A percentile compares a stretch with the other conserved stretches of the same genome.
phyloP scores from a whole-genome alignment of 2,113 vertebrate species.

The Catagonus wagneri region DNA sequence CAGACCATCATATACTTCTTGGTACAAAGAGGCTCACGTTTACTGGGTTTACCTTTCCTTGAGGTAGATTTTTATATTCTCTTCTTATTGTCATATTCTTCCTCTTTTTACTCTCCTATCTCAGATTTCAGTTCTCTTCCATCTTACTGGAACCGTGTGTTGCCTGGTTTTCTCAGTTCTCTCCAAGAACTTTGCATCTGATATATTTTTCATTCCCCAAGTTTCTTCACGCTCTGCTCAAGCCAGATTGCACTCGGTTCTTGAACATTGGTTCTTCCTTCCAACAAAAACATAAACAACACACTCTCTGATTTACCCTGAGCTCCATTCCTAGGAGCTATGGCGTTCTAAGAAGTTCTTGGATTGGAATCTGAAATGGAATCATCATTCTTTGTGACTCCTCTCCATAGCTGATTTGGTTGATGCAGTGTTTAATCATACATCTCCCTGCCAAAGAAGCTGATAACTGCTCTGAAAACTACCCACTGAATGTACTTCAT shows the following conservation, averaged over 20 bases:
- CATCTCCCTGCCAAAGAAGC: slow-evolving; percentile 23
- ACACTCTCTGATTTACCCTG: slow-evolving; percentile 33
- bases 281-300: slow-evolving; percentile 47
- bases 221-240: neutral
- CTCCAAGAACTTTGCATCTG: neutral
- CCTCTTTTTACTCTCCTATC: neutral
- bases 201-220: neutral
- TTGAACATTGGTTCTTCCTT: slow-evolving; percentile 5
- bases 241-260: neutral
- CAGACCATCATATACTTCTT: neutral
- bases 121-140: neutral
- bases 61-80: neutral
- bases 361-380: slow-evolving; percentile 38
- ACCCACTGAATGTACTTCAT: neutral
- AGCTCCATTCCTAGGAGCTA: neutral
- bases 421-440: slow-evolving; percentile 10
- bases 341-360: neutral
- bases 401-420: neutral
- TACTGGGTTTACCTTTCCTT: neutral
- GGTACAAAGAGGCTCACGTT: neutral
- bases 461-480: slow-evolving; percentile 1
- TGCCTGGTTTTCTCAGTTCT: neutral
- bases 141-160: neutral
- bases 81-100: neutral
- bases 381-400: neutral